These are phyloP conservation scores for Andrena dorsata DNA, from an alignment of 2,888 invertebrate genomes.

Conservation along the genomic window DNA sequence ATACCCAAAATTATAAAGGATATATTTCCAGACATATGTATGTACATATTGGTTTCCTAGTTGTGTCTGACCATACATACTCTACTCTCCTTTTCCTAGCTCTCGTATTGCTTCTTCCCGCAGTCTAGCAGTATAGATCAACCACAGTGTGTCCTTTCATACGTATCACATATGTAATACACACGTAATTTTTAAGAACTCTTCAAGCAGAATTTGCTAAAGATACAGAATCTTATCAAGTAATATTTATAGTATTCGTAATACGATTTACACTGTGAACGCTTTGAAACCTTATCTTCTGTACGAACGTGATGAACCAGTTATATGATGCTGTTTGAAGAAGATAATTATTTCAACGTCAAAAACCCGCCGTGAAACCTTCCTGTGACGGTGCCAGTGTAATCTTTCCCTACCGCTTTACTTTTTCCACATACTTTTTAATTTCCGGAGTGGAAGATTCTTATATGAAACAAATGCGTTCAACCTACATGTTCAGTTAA, in stretches of 20 bases:
- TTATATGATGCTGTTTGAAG: not conserved
- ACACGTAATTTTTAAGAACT: too few relatives aligned
- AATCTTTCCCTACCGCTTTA: not conserved
- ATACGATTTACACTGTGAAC: too few relatives aligned
- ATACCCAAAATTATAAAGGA: too few relatives aligned
- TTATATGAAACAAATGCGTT: not conserved
- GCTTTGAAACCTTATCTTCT: too few relatives aligned
- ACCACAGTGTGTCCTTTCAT: not conserved
- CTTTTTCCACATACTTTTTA: not conserved
- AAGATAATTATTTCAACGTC: not conserved
- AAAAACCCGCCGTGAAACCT: not conserved
- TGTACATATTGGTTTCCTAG: too few relatives aligned
- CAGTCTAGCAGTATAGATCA: not conserved
- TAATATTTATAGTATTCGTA: too few relatives aligned
- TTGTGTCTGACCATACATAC: not conserved
- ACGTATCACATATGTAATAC: not conserved
- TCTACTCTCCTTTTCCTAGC: not conserved
- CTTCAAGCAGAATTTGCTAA: too few relatives aligned
- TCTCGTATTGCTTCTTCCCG: not conserved
- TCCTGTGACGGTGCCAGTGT: not conserved
- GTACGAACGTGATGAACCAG: not conserved
- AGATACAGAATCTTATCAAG: too few relatives aligned
- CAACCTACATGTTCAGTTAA: not conserved
- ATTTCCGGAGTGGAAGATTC: not conserved
- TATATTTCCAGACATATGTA: too few relatives aligned